These are phyloP conservation scores for Philonicus albiceps DNA, from an alignment of 2,888 invertebrate genomes.

Conservation along the genomic window DNA sequence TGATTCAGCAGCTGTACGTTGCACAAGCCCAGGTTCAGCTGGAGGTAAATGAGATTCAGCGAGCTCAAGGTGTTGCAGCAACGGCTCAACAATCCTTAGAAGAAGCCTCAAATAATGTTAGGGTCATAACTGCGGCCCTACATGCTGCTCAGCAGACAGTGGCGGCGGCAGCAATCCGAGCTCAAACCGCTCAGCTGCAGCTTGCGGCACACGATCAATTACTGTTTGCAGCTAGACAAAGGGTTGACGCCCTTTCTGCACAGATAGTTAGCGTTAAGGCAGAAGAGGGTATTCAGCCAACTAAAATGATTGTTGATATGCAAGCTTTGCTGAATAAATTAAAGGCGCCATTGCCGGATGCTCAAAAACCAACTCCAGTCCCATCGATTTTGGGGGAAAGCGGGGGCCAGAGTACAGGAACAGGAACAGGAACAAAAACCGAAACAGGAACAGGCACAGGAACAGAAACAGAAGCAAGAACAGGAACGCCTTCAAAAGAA, in stretches of 20 bases:
- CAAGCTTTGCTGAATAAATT: constrained; percentile 56
- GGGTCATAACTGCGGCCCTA: constrained; percentile 58
- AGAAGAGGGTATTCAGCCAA: constrained; percentile 58
- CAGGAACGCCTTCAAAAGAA: neutral
- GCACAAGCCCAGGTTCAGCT: constrained; percentile 62
- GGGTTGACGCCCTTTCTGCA: constrained; percentile 61
- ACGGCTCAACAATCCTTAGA: constrained; percentile 59
- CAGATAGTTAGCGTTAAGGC: constrained; percentile 61
- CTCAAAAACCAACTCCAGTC: constrained; percentile 57
- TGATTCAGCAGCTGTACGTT: constrained; percentile 60
- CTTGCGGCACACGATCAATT: constrained; percentile 63
- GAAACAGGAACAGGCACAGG: neutral
- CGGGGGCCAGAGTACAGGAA: neutral
- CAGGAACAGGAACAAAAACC: neutral
- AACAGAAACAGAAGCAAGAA: neutral
- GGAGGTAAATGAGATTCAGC: constrained; percentile 61
- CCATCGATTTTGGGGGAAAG: constrained; percentile 53
- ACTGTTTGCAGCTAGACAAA: constrained; percentile 62
- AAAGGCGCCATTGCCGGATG: constrained; percentile 55
- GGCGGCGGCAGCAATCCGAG: constrained; percentile 60
- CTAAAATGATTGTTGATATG: constrained; percentile 56
- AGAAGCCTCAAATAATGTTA: constrained; percentile 61
- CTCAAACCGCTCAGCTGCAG: constrained; percentile 62
- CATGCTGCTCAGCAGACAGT: constrained; percentile 62
- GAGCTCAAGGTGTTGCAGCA: constrained; percentile 60